A percentile compares a stretch with the other conserved stretches of the same genome.
phyloP scores from a whole-genome alignment of 2,113 vertebrate species.

The Prolemur simus region DNA sequence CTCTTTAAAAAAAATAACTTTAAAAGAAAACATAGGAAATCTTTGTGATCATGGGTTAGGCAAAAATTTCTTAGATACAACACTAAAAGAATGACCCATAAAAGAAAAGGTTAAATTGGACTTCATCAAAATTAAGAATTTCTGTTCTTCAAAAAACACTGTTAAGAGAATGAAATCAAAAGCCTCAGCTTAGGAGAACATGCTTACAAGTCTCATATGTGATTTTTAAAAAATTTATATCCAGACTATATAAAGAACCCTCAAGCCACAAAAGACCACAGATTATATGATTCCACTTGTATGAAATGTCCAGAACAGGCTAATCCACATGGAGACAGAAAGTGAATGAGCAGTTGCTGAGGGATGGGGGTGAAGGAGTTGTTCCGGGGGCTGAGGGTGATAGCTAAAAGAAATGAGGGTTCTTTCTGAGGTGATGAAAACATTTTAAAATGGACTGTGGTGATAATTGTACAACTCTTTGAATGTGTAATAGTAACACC shows the following conservation, averaged over 20 bases:
- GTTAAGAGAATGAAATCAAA: background rate
- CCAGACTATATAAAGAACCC: background rate
- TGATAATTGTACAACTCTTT: background rate
- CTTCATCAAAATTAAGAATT: slow-evolving; percentile 35
- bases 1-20: background rate
- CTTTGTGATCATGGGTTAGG: background rate
- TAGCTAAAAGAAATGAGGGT: background rate
- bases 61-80: background rate
- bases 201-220: background rate
- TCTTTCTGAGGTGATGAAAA: background rate
- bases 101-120: background rate
- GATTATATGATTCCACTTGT: background rate
- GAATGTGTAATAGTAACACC: background rate
- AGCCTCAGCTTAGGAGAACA: background rate
- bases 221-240: background rate
- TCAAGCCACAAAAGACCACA: background rate
- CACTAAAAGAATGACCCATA: background rate
- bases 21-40: background rate
- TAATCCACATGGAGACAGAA: background rate
- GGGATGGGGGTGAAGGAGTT: background rate
- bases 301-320: background rate
- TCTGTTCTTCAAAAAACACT: slow-evolving; percentile 10
- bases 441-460: background rate
- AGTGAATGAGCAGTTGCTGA: background rate
- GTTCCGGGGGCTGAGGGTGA: background rate